Evolutionary conservation across 2,113 vertebrate genomes (phyloP).

Genomic region (Morone chrysops): DNA sequence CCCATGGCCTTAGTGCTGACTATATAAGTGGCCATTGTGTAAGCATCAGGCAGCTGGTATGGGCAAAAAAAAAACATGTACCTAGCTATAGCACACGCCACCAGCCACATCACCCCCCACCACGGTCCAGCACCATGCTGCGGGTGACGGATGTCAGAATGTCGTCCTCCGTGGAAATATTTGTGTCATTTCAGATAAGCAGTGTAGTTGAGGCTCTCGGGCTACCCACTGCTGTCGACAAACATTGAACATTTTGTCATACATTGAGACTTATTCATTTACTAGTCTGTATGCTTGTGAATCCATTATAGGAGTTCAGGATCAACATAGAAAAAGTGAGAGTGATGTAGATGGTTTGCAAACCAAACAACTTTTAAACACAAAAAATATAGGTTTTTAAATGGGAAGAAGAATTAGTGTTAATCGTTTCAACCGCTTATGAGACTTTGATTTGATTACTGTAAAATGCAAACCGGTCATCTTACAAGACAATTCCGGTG

Average conservation of each 20-base stretch:
- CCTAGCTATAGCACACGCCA: constrained; percentile 16
- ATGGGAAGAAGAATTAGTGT: constrained; percentile 22
- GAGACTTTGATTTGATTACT: constrained; percentile 65
- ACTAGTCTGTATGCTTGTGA: background rate
- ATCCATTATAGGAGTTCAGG: background rate
- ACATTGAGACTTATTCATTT: background rate
- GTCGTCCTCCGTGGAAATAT: constrained; percentile 39
- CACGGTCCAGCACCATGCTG: constrained; percentile 6
- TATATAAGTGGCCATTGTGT: constrained; percentile 7
- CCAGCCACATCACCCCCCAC: constrained; percentile 40
- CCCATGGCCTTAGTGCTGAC: constrained; percentile 7
- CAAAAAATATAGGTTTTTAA: background rate
- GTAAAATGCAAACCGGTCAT: constrained; percentile 27
- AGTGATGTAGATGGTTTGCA: background rate
- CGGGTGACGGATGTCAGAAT: constrained; percentile 40
- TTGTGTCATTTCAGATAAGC: constrained; percentile 59
- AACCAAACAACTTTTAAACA: background rate
- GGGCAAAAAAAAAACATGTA: constrained; percentile 11
- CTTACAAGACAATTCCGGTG: no score
- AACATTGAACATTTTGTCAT: constrained; percentile 19
- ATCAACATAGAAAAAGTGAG: background rate
- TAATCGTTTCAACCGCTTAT: constrained; percentile 44
- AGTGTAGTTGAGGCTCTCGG: constrained; percentile 33
- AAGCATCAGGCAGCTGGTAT: constrained; percentile 29
- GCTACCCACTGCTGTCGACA: constrained; percentile 26